Percentiles rank a stretch among this genome's conserved stretches.
These are phyloP conservation scores for Scaptomyza cyrtandrae DNA, from an alignment of 2,888 invertebrate species.

Conservation along the genomic window DNA sequence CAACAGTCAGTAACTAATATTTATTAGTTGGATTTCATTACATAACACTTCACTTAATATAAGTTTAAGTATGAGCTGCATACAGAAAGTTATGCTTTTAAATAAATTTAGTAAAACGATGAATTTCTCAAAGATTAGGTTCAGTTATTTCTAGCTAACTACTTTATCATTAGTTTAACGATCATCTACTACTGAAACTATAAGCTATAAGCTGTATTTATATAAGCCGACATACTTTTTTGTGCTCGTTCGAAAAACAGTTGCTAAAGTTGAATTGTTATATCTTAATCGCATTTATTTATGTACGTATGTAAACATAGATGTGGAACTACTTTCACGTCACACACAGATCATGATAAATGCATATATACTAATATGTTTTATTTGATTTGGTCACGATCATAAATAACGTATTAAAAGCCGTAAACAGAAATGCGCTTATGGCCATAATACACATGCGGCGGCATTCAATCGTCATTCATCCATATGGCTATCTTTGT, in stretches of 20 bases:
- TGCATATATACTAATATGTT: constrained; percentile 40
- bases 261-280: constrained; percentile 10
- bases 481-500: constrained; percentile 20
- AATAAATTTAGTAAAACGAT: too few species aligned
- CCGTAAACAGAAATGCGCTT: constrained; percentile 39
- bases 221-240: not conserved
- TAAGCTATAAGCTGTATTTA: not conserved
- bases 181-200: not conserved
- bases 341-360: constrained; percentile 44
- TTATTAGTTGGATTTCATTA: too few species aligned
- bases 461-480: constrained; percentile 16
- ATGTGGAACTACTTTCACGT: constrained; percentile 36
- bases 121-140: too few species aligned
- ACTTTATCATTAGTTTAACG: too few species aligned
- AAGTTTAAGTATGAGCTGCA: too few species aligned
- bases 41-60: too few species aligned
- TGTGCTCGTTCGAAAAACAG: not conserved
- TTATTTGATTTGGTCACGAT: constrained; percentile 41
- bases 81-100: too few species aligned
- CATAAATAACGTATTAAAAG: constrained; percentile 57
- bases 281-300: not conserved
- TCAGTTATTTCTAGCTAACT: too few species aligned
- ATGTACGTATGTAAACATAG: not conserved
- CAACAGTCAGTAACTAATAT: too few species aligned
- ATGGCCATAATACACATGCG: constrained; percentile 37